These are phyloP conservation scores for Diabrotica balteata DNA, from an alignment of 2,888 invertebrate species.

Conservation along the genomic window DNA sequence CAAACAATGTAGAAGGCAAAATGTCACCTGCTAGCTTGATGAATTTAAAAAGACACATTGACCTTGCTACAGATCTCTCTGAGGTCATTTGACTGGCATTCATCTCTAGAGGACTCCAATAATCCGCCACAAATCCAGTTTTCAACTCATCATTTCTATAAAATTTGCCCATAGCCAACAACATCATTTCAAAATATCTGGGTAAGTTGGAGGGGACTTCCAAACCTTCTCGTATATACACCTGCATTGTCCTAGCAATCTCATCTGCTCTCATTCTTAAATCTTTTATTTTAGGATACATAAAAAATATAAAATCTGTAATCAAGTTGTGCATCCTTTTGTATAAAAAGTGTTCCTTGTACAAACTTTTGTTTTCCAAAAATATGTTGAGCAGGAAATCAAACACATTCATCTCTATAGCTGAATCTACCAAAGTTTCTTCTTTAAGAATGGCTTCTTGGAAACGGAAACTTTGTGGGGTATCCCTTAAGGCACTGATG, in stretches of 20 bases:
- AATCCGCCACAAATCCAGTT: conserved; percentile 77
- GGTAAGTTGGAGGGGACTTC: conserved; percentile 77
- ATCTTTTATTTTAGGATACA: conserved; percentile 91
- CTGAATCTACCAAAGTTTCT: conserved; percentile 79
- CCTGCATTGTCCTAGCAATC: conserved; percentile 78
- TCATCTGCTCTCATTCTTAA: conserved; percentile 87
- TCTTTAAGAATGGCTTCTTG: conserved; percentile 75
- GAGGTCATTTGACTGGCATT: conserved; percentile 56
- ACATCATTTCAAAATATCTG: conserved; percentile 83
- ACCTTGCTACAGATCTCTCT: conserved; percentile 65
- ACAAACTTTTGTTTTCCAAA: conserved; percentile 73
- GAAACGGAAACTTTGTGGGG: conserved; percentile 64
- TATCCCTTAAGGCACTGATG: conserved; percentile 68
- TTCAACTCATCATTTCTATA: conserved; percentile 78
- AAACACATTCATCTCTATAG: conserved; percentile 81
- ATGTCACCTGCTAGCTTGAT: conserved; percentile 84
- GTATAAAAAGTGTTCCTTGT: conserved; percentile 81
- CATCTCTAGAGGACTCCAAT: conserved; percentile 76
- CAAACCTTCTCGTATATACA: conserved; percentile 59
- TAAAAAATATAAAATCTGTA: conserved; percentile 90
- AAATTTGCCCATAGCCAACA: conserved; percentile 79
- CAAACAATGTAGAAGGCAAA: conserved; percentile 82
- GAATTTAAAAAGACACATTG: conserved; percentile 88
- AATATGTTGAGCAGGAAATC: conserved; percentile 78
- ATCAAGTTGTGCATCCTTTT: conserved; percentile 83